Conservation (phyloP, 2,113 vertebrate species). For the Odobenus rosmarus region DNA sequence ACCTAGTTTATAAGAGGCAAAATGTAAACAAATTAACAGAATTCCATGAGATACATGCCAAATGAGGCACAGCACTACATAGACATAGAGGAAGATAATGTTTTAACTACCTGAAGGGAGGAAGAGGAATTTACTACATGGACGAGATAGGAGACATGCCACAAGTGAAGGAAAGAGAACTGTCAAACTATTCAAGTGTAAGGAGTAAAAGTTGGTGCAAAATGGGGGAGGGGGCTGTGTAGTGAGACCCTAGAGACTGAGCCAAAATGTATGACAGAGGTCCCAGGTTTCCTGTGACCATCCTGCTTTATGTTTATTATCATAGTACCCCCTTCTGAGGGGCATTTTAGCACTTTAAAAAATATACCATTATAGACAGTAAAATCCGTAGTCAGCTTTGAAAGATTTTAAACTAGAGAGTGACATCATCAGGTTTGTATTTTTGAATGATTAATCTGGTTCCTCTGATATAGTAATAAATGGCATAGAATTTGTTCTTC, state of each 20-base stretch:
- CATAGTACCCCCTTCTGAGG: neutral
- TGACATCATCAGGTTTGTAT: neutral
- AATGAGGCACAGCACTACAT: neutral
- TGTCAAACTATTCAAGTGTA: neutral
- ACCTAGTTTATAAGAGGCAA: neutral
- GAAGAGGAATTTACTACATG: neutral
- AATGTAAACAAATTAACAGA: neutral
- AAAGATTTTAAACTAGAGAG: neutral
- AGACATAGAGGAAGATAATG: neutral
- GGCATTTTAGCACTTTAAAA: neutral
- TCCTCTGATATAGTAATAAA: conserved; percentile 18
- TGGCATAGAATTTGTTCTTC: neutral
- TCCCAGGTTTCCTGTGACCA: neutral
- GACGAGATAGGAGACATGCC: neutral
- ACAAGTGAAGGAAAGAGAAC: neutral
- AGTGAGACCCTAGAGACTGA: neutral
- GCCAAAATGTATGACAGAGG: neutral
- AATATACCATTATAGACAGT: neutral
- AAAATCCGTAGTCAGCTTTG: neutral
- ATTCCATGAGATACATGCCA: neutral
- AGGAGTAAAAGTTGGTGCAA: neutral
- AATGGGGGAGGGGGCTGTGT: neutral
- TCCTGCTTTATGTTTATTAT: neutral
- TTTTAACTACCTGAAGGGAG: neutral
- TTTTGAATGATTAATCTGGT: neutral